Evolutionary conservation across 2,113 vertebrate genomes (phyloP), one percentile per base, ranked within the genome.

Genomic region (Petrocephalus zakoni): DNA sequence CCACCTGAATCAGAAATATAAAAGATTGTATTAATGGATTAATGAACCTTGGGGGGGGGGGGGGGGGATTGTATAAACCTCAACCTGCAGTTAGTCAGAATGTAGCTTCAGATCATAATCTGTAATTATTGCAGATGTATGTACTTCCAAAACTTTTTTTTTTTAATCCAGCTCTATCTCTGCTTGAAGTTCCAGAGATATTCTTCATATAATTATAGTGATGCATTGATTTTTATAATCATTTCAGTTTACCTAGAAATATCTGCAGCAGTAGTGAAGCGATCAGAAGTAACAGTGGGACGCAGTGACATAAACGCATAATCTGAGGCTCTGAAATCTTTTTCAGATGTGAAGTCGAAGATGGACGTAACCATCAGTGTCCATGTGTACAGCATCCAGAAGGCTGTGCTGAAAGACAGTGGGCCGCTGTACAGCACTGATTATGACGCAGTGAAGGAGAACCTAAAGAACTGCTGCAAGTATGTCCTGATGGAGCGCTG

Each of bases 381-480:
- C 83, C 98, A 99, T 0, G 94, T 99, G 89, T 99, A 99, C 96
- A 99, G 98, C 87, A 94, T 99, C 82, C 98, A 99, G 94, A 98
- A 97, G 92, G 97, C 98, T 15, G 92, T 96, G 78, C 95, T 99
- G 42, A 98, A 96, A 92, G 98, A 99, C 95, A 99, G 98, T 15
- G 94, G 96, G 0, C 97, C 97, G 0, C 97, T 99, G 82, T 99
- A 97, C 95, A 96, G 95, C 78, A 98, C 97, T 0, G 98, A 99
- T 94, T 99, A 99, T 0, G 98, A 99, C 87, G 96, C 97, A 3
- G 92, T 98, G 87, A 99, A 97, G 93, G 95, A 97, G 72, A 98
- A 99, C 90, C 93, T 99, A 75, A 95, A 97, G 89, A 95, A 95
- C 95, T 98, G 97, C 94, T 96, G 94, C 97, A 99, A 94, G 98